Percentiles rank a stretch among this genome's conserved stretches.
Evolutionary conservation across 2,888 invertebrate genomes (phyloP).

Genomic region (Eremobia ochroleuca): DNA sequence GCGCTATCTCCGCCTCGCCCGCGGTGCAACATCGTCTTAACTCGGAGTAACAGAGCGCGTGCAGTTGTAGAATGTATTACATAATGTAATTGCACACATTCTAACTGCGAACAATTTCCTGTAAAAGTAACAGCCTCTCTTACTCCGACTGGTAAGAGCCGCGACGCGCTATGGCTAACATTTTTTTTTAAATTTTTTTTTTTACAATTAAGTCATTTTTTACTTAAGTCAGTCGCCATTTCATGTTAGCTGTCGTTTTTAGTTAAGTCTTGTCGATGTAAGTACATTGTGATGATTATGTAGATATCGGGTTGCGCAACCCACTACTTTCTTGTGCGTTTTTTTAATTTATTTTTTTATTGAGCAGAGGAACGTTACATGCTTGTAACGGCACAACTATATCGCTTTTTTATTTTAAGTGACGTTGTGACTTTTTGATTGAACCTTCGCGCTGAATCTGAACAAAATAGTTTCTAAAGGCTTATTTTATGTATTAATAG

Average conservation of each 20-base stretch:
- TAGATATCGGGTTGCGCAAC: slow-evolving; percentile 73
- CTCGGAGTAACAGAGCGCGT: slow-evolving; percentile 73
- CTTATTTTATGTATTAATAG: slow-evolving; percentile 52
- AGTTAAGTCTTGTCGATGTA: slow-evolving; percentile 75
- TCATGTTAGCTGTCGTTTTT: slow-evolving; percentile 81
- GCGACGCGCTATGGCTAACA: slow-evolving; percentile 76
- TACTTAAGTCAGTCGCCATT: slow-evolving; percentile 89
- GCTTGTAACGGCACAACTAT: slow-evolving; percentile 70
- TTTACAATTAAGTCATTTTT: slow-evolving; percentile 81
- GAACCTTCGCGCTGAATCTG: slow-evolving; percentile 48
- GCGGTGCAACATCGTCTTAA: slow-evolving; percentile 49
- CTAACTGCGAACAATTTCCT: slow-evolving; percentile 68
- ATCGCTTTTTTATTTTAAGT: slow-evolving; percentile 67
- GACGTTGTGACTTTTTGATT: slow-evolving; percentile 43
- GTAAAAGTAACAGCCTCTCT: slow-evolving; percentile 65
- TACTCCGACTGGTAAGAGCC: slow-evolving; percentile 47
- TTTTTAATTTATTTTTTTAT: slow-evolving; percentile 69
- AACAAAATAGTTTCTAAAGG: slow-evolving; percentile 57
- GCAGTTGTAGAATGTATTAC: slow-evolving; percentile 68
- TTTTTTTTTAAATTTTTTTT: slow-evolving; percentile 68
- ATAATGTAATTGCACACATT: slow-evolving; percentile 67
- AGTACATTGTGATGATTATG: slow-evolving; percentile 77
- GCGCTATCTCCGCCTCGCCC: slow-evolving; percentile 39
- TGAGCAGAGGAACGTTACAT: slow-evolving; percentile 68
- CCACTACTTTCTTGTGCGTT: slow-evolving; percentile 64